These are phyloP conservation scores for Trogon surrucura DNA, from an alignment of 2,113 vertebrate genomes.

Conservation along the genomic window DNA sequence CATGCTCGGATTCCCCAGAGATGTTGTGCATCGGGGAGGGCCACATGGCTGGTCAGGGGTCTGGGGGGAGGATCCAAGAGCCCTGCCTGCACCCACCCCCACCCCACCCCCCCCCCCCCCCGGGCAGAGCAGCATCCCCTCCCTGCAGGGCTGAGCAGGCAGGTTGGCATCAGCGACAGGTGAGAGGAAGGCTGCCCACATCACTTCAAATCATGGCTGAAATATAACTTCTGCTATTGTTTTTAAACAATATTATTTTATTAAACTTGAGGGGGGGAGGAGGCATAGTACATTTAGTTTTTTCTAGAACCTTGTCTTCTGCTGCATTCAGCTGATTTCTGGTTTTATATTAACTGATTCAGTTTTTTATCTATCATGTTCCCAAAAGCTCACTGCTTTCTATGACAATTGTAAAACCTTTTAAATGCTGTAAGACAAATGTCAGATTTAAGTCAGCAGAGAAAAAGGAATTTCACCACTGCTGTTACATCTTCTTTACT, in stretches of 20 bases:
- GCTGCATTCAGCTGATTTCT: neutral
- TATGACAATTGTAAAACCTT: neutral
- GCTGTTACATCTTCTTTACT: neutral
- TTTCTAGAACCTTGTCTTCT: neutral
- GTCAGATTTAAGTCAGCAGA: neutral
- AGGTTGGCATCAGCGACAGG: neutral
- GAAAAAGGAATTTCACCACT: neutral
- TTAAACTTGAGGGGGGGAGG: neutral
- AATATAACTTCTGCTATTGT: neutral
- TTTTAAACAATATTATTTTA: neutral
- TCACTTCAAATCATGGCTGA: neutral
- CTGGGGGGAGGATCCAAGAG: neutral
- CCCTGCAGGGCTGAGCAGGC: neutral
- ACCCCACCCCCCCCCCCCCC: neutral
- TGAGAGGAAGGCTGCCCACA: neutral
- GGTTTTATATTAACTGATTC: neutral
- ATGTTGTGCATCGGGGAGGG: rapidly evolving
- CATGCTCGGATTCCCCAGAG: neutral
- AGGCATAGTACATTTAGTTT: neutral
- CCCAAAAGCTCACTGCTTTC: neutral
- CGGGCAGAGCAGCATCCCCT: neutral
- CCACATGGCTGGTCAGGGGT: rapidly evolving
- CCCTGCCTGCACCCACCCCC: neutral
- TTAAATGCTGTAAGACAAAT: neutral
- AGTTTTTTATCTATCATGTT: neutral